These are phyloP conservation scores for Mythimna albipuncta DNA, from an alignment of 2,888 invertebrate genomes.

Conservation along the genomic window DNA sequence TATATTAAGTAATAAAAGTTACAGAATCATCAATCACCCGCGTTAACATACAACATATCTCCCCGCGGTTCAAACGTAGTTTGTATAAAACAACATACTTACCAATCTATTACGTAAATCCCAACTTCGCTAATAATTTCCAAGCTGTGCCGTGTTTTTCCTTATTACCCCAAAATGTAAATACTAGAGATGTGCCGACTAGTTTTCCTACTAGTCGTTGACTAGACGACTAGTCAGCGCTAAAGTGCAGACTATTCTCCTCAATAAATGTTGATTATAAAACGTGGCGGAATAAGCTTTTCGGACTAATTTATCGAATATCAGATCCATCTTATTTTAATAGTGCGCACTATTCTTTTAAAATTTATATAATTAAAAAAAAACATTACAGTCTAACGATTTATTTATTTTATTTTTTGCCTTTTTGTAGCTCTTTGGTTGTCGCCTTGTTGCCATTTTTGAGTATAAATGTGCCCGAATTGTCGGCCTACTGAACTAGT, in stretches of 20 bases:
- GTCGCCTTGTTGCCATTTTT: no score
- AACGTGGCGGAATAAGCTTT: not conserved
- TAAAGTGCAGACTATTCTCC: not conserved
- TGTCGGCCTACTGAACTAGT: no score
- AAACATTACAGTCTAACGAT: not conserved
- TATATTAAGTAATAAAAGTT: slow-evolving; percentile 24
- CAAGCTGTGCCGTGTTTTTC: slow-evolving; percentile 41
- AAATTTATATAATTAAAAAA: not conserved
- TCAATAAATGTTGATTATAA: not conserved
- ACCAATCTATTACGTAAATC: slow-evolving; percentile 41
- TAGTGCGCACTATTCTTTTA: not conserved
- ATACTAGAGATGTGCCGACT: slow-evolving; percentile 5
- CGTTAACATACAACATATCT: slow-evolving; percentile 17
- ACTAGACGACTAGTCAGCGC: not conserved
- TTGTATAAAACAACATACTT: slow-evolving; percentile 27
- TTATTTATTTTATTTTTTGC: not conserved
- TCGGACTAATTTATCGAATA: not conserved
- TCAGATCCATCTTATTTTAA: not conserved
- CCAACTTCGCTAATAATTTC: slow-evolving; percentile 41
- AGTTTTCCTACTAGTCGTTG: not conserved
- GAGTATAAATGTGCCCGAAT: no score
- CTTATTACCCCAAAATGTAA: slow-evolving; percentile 37
- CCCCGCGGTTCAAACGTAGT: slow-evolving; percentile 10
- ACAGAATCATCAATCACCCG: slow-evolving; percentile 32
- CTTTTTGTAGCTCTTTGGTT: no score